Percentiles rank a stretch among this genome's conserved stretches.
Evolutionary conservation across 2,113 vertebrate genomes (phyloP).

Genomic region (Tylochromis polylepis): DNA sequence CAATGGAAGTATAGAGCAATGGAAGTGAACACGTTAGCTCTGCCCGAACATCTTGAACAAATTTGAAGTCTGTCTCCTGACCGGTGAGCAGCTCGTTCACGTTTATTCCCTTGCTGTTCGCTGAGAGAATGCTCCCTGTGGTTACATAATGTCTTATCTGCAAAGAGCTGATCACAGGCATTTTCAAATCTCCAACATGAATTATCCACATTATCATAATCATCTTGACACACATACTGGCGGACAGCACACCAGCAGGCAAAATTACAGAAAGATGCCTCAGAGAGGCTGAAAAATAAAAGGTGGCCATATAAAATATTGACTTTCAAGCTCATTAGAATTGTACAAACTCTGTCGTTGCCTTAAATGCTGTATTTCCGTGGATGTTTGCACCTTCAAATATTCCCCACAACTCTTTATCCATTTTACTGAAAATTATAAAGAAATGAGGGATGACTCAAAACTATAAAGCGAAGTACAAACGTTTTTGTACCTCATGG

Average conservation of each 20-base stretch:
- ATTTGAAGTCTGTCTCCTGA: neutral
- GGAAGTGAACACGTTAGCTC: accelerated
- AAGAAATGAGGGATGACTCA: neutral
- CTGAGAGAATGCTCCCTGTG: neutral
- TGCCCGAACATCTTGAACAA: neutral
- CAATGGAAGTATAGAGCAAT: accelerated
- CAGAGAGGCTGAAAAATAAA: neutral
- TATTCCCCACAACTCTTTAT: neutral
- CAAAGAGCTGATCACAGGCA: constrained; percentile 8
- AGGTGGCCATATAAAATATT: neutral
- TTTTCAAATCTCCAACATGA: neutral
- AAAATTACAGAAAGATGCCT: neutral
- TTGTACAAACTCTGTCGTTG: neutral
- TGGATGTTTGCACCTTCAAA: neutral
- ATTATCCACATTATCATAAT: constrained; percentile 30
- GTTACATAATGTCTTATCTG: constrained; percentile 23
- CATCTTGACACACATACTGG: constrained; percentile 13
- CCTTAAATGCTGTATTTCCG: neutral
- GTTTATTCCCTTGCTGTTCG: neutral
- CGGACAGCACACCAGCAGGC: neutral
- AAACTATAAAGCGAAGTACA: neutral
- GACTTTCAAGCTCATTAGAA: neutral
- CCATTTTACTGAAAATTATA: neutral
- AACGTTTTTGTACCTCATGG: accelerated
- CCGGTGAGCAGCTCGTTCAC: neutral